phyloP scores from a whole-genome alignment of 1,140 invertebrate species.

The Listronotus oregonensis region DNA sequence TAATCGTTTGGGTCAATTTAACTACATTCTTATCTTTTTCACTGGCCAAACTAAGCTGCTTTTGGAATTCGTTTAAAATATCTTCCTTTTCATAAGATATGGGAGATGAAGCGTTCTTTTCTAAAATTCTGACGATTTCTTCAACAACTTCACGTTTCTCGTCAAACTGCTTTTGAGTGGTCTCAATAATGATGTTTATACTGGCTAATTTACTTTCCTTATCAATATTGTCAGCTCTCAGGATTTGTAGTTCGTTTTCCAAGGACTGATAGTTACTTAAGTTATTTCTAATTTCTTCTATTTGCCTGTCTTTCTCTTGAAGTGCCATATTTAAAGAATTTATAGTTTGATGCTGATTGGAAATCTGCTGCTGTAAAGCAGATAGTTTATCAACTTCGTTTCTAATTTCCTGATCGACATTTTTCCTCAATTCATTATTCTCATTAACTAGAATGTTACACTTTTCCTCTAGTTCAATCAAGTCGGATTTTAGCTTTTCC shows the following conservation, averaged over 20 bases:
- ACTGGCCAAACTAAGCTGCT: conserved; percentile 24
- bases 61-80: conserved; percentile 38
- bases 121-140: conserved; percentile 38
- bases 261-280: conserved; percentile 23
- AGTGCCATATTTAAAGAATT: conserved; percentile 46
- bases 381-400: conserved; percentile 52
- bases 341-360: conserved; percentile 44
- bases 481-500: conserved; percentile 57
- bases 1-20: conserved; percentile 16
- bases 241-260: conserved; percentile 37
- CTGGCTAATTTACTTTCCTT: conserved; percentile 40
- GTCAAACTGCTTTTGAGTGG: conserved; percentile 43
- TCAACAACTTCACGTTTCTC: conserved; percentile 42
- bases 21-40: conserved; percentile 31
- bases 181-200: conserved; percentile 38
- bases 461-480: conserved; percentile 57
- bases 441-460: conserved; percentile 60
- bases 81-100: conserved; percentile 41
- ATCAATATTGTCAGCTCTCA: conserved; percentile 22
- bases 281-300: conserved; percentile 31
- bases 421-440: conserved; percentile 54
- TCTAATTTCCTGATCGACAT: conserved; percentile 51
- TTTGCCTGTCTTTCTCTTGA: conserved; percentile 21
- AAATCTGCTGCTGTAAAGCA: conserved; percentile 57
- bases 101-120: conserved; percentile 28